Evolutionary conservation across 2,888 invertebrate genomes (phyloP).

Genomic region (Pandemis cinnamomeana): DNA sequence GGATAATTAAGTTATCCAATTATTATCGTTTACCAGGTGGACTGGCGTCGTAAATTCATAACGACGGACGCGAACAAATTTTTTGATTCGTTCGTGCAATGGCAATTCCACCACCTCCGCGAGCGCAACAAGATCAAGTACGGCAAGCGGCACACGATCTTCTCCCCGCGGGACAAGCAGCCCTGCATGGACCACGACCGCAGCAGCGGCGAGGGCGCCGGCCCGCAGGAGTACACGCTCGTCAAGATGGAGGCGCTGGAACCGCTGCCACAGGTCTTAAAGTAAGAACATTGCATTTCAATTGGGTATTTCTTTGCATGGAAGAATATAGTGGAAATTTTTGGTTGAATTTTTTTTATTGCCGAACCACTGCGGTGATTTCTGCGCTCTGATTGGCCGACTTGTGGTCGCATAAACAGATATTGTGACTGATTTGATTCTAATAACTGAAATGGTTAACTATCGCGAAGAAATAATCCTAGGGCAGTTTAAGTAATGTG

Average conservation of each 20-base stretch:
- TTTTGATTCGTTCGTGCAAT: slow-evolving; percentile 98
- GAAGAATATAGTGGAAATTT: no score
- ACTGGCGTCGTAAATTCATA: slow-evolving; percentile 99
- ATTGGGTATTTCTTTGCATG: no score
- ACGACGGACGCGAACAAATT: slow-evolving; percentile 99
- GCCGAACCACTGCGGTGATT: no score
- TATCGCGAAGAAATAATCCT: no score
- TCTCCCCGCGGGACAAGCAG: slow-evolving; percentile 97
- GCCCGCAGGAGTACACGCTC: slow-evolving; percentile 98
- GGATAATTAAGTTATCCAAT: no score
- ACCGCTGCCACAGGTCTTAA: slow-evolving; percentile 89
- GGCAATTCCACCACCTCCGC: slow-evolving; percentile 96
- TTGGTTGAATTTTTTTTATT: no score
- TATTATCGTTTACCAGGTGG: slow-evolving; percentile 86
- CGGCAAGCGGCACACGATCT: slow-evolving; percentile 98
- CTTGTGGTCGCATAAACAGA: no score
- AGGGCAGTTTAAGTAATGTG: no score
- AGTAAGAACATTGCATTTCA: slow-evolving; percentile 72
- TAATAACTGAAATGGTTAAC: no score
- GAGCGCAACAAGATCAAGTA: slow-evolving; percentile 96
- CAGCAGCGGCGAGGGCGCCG: slow-evolving; percentile 97
- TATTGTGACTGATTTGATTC: no score
- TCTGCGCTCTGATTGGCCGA: no score
- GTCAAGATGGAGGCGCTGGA: slow-evolving; percentile 95
- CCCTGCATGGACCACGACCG: slow-evolving; percentile 99